These are phyloP conservation scores for Zootoca vivipara DNA, from an alignment of 2,113 vertebrate species.

Conservation along the genomic window DNA sequence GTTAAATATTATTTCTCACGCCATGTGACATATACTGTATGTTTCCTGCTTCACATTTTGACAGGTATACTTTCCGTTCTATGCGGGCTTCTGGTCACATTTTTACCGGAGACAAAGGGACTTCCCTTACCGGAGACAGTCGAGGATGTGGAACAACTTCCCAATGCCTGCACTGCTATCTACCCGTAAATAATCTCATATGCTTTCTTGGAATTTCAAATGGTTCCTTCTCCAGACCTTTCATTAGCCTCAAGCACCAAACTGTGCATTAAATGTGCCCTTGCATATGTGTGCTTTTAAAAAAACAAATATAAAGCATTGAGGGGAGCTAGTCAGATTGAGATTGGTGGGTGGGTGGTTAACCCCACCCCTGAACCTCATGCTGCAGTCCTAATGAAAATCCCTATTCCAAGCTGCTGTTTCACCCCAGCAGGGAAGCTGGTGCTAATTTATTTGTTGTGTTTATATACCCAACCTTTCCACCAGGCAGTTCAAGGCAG, in stretches of 20 bases:
- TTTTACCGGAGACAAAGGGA: slow-evolving; percentile 93
- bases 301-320: neutral
- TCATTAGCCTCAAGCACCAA: neutral
- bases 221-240: neutral
- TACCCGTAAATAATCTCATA: neutral
- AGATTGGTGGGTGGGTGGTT: neutral
- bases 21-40: neutral
- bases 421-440: neutral
- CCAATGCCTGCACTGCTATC: slow-evolving; percentile 70
- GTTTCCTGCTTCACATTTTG: neutral
- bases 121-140: slow-evolving; percentile 90
- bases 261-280: neutral
- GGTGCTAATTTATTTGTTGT: neutral
- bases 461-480: neutral
- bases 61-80: slow-evolving; percentile 83
- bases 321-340: neutral
- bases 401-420: neutral
- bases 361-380: too few species aligned
- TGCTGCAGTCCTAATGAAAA: neutral
- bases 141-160: slow-evolving; percentile 88
- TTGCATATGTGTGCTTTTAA: neutral
- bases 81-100: slow-evolving; percentile 85
- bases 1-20: neutral
- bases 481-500: neutral
- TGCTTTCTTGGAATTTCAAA: neutral